A percentile compares a stretch with the other conserved stretches of the same genome.
These are phyloP conservation scores for Odontophorus gujanensis DNA, from an alignment of 2,113 vertebrate species.

Conservation along the genomic window DNA sequence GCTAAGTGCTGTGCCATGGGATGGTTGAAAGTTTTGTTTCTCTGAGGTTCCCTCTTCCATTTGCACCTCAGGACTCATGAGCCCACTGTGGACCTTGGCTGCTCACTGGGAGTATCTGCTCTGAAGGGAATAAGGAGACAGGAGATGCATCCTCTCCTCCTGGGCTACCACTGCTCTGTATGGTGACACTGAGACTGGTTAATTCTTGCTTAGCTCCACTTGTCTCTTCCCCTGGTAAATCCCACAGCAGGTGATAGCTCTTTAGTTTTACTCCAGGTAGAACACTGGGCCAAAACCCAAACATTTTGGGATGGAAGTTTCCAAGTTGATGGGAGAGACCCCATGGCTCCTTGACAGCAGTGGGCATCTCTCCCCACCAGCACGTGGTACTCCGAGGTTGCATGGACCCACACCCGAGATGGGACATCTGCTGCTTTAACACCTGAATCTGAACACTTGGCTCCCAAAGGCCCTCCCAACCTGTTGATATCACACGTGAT, in stretches of 20 bases:
- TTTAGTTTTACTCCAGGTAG: neutral
- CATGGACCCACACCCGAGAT: neutral
- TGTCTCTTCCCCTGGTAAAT: rapidly evolving
- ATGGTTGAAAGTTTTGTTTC: rapidly evolving
- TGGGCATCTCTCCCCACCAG: neutral
- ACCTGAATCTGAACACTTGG: rapidly evolving
- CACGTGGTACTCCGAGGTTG: rapidly evolving
- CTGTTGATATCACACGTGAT: neutral
- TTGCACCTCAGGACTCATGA: rapidly evolving
- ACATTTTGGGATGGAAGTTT: neutral
- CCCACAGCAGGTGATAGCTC: neutral
- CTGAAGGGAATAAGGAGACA: neutral
- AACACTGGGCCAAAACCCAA: neutral
- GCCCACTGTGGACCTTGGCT: neutral
- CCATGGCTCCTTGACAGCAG: rapidly evolving
- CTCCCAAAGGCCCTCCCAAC: neutral
- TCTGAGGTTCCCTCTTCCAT: neutral
- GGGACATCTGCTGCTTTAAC: neutral
- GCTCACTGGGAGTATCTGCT: neutral
- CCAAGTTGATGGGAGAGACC: neutral
- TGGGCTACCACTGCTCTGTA: neutral
- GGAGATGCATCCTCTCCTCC: neutral
- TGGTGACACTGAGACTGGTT: too few species aligned
- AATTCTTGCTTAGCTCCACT: neutral
- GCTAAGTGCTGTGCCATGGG: rapidly evolving